These are phyloP conservation scores for Lacanobia oleracea DNA, from an alignment of 2,888 invertebrate species.

Conservation along the genomic window DNA sequence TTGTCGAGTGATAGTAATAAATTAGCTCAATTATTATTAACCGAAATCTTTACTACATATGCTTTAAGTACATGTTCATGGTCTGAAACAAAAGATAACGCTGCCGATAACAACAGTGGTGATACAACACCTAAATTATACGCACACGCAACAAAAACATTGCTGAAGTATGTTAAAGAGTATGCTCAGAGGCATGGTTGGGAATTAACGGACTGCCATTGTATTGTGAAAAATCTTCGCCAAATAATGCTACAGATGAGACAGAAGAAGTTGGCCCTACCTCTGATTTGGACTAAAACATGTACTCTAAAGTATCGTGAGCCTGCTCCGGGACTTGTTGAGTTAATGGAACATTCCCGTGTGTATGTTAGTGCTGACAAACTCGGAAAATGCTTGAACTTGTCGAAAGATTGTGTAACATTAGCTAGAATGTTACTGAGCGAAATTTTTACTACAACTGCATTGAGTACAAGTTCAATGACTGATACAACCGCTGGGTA, in stretches of 20 bases:
- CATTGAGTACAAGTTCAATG: conserved; percentile 6
- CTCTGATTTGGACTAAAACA: too few species aligned
- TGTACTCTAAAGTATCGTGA: conserved; percentile 20
- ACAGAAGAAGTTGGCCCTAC: background rate
- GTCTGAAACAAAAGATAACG: too few species aligned
- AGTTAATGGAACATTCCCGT: conserved; percentile 12
- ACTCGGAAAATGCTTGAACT: background rate
- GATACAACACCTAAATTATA: background rate
- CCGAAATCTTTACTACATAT: conserved; percentile 1
- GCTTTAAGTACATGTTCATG: conserved; percentile 16
- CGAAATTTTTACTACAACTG: conserved; percentile 11
- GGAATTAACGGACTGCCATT: conserved; percentile 2
- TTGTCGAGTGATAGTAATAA: background rate
- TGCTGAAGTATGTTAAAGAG: conserved; percentile 1
- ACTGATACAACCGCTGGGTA: too few species aligned
- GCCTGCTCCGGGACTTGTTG: conserved; percentile 1
- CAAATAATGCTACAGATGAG: background rate
- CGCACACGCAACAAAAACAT: background rate
- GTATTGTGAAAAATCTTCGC: conserved; percentile 10
- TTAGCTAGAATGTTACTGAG: conserved; percentile 9
- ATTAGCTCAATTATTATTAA: conserved; percentile 11
- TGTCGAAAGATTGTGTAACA: background rate
- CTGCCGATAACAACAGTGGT: background rate
- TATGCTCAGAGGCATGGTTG: background rate
- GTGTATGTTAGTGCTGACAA: conserved; percentile 5